These are phyloP conservation scores for Hyperoodon ampullatus DNA, from an alignment of 2,113 vertebrate genomes.

Conservation along the genomic window DNA sequence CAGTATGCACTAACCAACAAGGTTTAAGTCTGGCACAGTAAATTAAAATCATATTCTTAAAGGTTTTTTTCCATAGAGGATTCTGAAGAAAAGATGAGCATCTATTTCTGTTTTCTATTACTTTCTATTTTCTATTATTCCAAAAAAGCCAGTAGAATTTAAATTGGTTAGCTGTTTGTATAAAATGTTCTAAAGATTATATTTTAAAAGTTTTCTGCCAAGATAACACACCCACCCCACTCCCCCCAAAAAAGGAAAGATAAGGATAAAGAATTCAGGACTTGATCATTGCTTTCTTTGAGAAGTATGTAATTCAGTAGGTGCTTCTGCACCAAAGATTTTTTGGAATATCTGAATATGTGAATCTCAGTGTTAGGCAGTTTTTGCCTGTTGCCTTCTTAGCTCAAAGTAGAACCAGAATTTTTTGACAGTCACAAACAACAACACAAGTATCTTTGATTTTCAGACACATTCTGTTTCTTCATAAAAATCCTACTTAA, in stretches of 20 bases:
- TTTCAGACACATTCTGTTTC: constrained; percentile 47
- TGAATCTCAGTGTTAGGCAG: constrained; percentile 25
- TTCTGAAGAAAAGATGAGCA: not conserved
- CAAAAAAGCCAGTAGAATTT: constrained; percentile 61
- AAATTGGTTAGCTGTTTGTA: constrained; percentile 69
- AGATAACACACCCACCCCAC: constrained; percentile 31
- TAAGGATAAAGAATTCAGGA: constrained; percentile 69
- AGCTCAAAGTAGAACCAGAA: constrained; percentile 46
- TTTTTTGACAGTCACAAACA: constrained; percentile 30
- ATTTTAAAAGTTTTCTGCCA: constrained; percentile 57
- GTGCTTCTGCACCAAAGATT: constrained; percentile 77
- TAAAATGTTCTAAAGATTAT: constrained; percentile 63
- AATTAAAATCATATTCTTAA: constrained; percentile 62
- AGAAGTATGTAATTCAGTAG: constrained; percentile 81
- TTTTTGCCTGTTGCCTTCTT: constrained; percentile 67
- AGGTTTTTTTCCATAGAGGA: constrained; percentile 59
- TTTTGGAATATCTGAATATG: constrained; percentile 65
- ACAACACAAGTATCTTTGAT: constrained; percentile 46
- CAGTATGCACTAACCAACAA: constrained; percentile 55
- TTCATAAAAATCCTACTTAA: constrained; percentile 64
- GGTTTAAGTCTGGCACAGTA: constrained; percentile 64
- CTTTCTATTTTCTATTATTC: not conserved
- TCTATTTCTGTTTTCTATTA: not conserved
- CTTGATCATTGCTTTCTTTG: constrained; percentile 78
- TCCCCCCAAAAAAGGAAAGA: not conserved